A percentile compares a stretch with the other conserved stretches of the same genome.
These are phyloP conservation scores for Caenorhabditis virilis DNA, from an alignment of 2,888 invertebrate species.

Conservation along the genomic window DNA sequence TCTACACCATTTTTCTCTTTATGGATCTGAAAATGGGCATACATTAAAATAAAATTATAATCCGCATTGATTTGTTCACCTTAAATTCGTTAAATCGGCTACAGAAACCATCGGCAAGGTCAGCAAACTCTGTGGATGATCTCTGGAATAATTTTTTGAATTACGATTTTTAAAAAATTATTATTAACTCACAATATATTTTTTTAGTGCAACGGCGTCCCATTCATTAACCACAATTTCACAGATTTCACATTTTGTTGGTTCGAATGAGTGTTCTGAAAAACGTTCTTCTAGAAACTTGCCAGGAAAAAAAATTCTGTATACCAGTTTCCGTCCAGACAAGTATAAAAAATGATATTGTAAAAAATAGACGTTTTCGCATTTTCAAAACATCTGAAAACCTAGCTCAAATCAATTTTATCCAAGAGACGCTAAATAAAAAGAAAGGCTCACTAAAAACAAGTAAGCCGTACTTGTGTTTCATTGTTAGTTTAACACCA, in stretches of 20 bases:
- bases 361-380: too few species aligned
- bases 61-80: constrained; percentile 7
- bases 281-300: neutral
- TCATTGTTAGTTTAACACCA: too few species aligned
- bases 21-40: constrained; percentile 45
- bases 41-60: neutral
- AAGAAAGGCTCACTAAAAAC: too few species aligned
- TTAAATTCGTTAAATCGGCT: constrained; percentile 24
- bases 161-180: neutral
- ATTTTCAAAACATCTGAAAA: neutral
- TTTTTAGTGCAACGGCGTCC: neutral
- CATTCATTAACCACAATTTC: constrained; percentile 15
- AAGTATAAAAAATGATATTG: too few species aligned
- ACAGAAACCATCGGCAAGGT: constrained; percentile 19
- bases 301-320: neutral
- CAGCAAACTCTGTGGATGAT: constrained; percentile 18
- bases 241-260: constrained; percentile 38
- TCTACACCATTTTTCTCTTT: constrained; percentile 45
- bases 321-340: too few species aligned
- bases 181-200: neutral
- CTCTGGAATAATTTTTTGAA: constrained; percentile 17
- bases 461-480: too few species aligned
- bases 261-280: constrained; percentile 16
- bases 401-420: too few species aligned
- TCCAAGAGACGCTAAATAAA: neutral